Base-by-base conservation (phyloP, 2,797 vertebrate genomes). In the Eurystomus glaucurus region DNA sequence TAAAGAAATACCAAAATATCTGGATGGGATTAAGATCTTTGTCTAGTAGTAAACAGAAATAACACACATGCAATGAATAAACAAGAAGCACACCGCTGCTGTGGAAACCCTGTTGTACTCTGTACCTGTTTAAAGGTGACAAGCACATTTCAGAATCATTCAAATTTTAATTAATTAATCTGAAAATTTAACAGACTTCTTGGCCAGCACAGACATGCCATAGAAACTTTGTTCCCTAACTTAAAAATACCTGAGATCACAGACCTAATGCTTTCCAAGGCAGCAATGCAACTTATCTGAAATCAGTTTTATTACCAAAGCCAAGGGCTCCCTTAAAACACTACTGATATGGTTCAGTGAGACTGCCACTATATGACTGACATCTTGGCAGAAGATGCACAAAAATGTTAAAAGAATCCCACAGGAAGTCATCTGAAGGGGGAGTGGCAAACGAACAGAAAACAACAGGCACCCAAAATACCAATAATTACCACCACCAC, bases 341-440 rank as follows among this genome's bases (percentile, higher is more conserved):
- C 65, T 95, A 96, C 68, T 8, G 26, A 90, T 17, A 76, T 5
- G 85, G 95, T 96, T 97, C 94, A 94, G 65, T 16, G 52, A 93
- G 85, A 90, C 60, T 92, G 94, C 84, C 96, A 75, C 93, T 95
- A 70, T 86, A 97, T 98, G 97, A 98, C 97, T 98, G 97, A 97
- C 96, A 98, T 97, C 95, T 97, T 98, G 98, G 97, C 97, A 98
- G 96, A 89, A 98, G 97, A 97, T 92, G 90, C 94, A 97, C 94
- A 97, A 97, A 98, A 98, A 98, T 97, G 97, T 98, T 96, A 98
- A 98, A 98, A 98, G 98, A 97, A 98, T 97, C 96, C 97, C 96
- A 98, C 97, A 98, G 98, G 98, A 98, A 98, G 98, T 98, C 97
- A 98, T 98, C 95, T 97, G 95, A 94, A 98, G 96, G 96, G 98